Conservation (phyloP, 2,888 invertebrate genomes). For the Caprella mutica region DNA sequence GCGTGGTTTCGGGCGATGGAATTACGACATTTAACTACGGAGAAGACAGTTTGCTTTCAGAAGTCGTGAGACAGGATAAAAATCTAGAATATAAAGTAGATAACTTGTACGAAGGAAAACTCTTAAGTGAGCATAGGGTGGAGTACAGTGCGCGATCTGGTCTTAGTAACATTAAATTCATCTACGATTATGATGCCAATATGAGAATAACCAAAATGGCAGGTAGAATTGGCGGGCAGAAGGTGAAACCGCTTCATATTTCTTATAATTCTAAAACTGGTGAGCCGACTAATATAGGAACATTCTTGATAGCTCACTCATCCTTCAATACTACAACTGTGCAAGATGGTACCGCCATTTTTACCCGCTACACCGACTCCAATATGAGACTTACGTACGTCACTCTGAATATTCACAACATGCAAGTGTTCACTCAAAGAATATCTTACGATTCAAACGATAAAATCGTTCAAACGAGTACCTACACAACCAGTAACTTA, state of each 20-base stretch:
- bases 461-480: conserved; percentile 71
- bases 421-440: conserved; percentile 82
- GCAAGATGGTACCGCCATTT: conserved; percentile 75
- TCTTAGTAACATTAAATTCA: conserved; percentile 35
- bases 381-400: conserved; percentile 47
- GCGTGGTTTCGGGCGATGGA: conserved; percentile 40
- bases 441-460: conserved; percentile 61
- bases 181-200: conserved; percentile 36
- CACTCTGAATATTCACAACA: conserved; percentile 69
- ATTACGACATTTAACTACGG: conserved; percentile 36
- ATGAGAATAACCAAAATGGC: conserved; percentile 36
- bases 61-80: conserved; percentile 22
- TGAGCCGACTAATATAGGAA: conserved; percentile 65
- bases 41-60: conserved; percentile 20
- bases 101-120: conserved; percentile 18
- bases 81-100: conserved; percentile 26
- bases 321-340: conserved; percentile 72
- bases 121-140: conserved; percentile 25
- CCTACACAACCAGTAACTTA: conserved; percentile 77
- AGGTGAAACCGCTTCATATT: conserved; percentile 20
- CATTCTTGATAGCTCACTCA: conserved; percentile 58
- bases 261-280: conserved; percentile 71
- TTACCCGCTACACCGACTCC: conserved; percentile 63
- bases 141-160: conserved; percentile 36
- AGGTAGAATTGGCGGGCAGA: conserved; percentile 35